These are phyloP conservation scores for Melieria crassipennis DNA, from an alignment of 2,888 invertebrate species.

Conservation along the genomic window DNA sequence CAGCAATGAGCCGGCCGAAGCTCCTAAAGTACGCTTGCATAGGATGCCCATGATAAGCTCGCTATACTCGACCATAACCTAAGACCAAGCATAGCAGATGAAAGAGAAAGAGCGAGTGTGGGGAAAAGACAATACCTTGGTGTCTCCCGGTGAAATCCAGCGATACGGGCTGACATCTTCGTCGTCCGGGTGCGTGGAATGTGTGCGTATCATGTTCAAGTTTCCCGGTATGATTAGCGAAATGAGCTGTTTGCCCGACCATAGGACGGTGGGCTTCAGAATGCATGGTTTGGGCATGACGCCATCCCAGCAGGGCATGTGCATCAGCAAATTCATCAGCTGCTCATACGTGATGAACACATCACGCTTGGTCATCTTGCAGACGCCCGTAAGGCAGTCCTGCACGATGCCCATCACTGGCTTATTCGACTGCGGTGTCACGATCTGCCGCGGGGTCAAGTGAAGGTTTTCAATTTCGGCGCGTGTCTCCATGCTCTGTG, in stretches of 20 bases:
- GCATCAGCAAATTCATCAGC: constrained; percentile 98
- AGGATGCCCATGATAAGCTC: constrained; percentile 95
- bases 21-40: constrained; percentile 95
- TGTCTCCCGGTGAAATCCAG: constrained; percentile 98
- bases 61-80: constrained; percentile 92
- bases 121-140: constrained; percentile 64
- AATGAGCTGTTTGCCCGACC: constrained; percentile 96
- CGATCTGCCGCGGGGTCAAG: constrained; percentile 72
- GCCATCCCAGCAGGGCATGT: constrained; percentile 96
- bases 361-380: constrained; percentile 96
- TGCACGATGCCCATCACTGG: constrained; percentile 98
- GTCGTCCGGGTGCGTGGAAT: constrained; percentile 97
- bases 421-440: constrained; percentile 75
- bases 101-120: too few species aligned
- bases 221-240: constrained; percentile 92
- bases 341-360: constrained; percentile 95
- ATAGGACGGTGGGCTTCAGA: constrained; percentile 91
- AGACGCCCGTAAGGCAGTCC: constrained; percentile 93
- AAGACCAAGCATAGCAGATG: not conserved
- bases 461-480: constrained; percentile 72
- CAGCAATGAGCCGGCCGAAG: constrained; percentile 91
- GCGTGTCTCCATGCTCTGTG: constrained; percentile 73
- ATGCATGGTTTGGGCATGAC: constrained; percentile 85
- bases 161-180: constrained; percentile 94
- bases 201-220: constrained; percentile 94